phyloP scores from a whole-genome alignment of 2,113 vertebrate genomes.

The Carettochelys insculpta region DNA sequence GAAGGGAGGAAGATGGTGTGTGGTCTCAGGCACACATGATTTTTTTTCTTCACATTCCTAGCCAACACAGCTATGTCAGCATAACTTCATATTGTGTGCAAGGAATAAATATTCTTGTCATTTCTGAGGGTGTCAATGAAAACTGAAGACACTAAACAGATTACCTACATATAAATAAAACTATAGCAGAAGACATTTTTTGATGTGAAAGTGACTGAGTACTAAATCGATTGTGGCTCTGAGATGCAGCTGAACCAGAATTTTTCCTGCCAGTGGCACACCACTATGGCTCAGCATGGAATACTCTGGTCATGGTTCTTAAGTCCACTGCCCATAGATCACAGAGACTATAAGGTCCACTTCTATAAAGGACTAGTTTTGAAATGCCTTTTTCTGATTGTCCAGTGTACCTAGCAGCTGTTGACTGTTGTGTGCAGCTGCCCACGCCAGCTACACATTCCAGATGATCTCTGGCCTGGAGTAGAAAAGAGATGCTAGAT shows the following conservation, averaged over 20 bases:
- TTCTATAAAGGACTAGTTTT: too few species aligned
- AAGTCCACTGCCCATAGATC: too few species aligned
- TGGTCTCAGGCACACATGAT: not conserved
- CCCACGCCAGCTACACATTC: too few species aligned
- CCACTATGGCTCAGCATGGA: too few species aligned
- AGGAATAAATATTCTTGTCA: not conserved
- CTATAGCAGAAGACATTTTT: not conserved
- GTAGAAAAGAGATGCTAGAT: too few species aligned
- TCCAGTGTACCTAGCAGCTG: too few species aligned
- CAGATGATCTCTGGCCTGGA: too few species aligned
- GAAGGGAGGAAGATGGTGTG: too few species aligned
- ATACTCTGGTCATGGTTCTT: too few species aligned
- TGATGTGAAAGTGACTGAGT: not conserved
- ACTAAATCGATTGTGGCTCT: rapidly evolving
- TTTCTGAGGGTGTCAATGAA: not conserved
- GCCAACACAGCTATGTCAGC: not conserved
- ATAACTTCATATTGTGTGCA: not conserved
- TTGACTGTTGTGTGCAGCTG: too few species aligned
- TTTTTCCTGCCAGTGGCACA: not conserved
- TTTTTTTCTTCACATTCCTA: not conserved
- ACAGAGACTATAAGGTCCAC: too few species aligned
- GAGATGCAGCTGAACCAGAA: not conserved
- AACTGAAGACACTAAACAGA: not conserved
- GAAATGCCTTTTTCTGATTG: too few species aligned
- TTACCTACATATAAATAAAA: not conserved